A percentile compares a stretch with the other conserved stretches of the same genome.
phyloP scores from a whole-genome alignment of 30 jellyfish, hydroid and myxozoan genomes.

The Rhopilema esculentum region DNA sequence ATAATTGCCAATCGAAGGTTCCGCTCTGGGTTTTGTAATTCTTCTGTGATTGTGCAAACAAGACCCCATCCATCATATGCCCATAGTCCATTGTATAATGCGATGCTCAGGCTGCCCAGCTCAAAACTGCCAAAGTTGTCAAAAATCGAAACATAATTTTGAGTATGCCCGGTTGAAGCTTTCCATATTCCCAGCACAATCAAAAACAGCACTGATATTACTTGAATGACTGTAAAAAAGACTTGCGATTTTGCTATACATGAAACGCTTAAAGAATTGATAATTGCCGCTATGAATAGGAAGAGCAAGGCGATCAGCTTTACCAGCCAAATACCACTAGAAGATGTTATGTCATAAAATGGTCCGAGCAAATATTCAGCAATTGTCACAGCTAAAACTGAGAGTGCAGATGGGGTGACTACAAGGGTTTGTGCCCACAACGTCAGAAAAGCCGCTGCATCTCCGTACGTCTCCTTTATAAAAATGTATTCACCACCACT shows the following conservation, averaged over 20 bases:
- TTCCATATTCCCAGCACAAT: constrained; percentile 63
- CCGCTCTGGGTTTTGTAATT: constrained; percentile 44
- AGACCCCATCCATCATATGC: constrained; percentile 76
- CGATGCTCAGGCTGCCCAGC: constrained; percentile 27
- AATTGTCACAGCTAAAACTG: constrained; percentile 46
- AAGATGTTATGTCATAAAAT: constrained; percentile 13
- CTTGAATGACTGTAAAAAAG: constrained; percentile 42
- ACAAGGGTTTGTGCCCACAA: constrained; percentile 55
- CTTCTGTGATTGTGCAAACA: constrained; percentile 34
- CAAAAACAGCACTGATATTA: constrained; percentile 30
- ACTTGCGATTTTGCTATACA: constrained; percentile 32
- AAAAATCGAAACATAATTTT: constrained; percentile 27
- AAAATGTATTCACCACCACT: constrained; percentile 28
- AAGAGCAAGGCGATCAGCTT: constrained; percentile 56
- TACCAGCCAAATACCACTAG: constrained; percentile 31
- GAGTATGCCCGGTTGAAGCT: constrained; percentile 41
- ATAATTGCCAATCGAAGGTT: constrained; percentile 46
- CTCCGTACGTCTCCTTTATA: constrained; percentile 51
- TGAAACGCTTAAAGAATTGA: constrained; percentile 41
- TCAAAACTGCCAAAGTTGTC: constrained; percentile 19
- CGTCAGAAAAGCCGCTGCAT: constrained; percentile 43
- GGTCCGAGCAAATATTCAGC: constrained; percentile 62
- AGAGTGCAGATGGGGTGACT: constrained; percentile 52
- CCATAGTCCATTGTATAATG: constrained; percentile 67
- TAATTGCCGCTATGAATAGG: neutral